Percentiles rank a stretch among this genome's conserved stretches.
These are phyloP conservation scores for Oscheius sp. DNA, from an alignment of 2,888 invertebrate genomes.

Conservation along the genomic window DNA sequence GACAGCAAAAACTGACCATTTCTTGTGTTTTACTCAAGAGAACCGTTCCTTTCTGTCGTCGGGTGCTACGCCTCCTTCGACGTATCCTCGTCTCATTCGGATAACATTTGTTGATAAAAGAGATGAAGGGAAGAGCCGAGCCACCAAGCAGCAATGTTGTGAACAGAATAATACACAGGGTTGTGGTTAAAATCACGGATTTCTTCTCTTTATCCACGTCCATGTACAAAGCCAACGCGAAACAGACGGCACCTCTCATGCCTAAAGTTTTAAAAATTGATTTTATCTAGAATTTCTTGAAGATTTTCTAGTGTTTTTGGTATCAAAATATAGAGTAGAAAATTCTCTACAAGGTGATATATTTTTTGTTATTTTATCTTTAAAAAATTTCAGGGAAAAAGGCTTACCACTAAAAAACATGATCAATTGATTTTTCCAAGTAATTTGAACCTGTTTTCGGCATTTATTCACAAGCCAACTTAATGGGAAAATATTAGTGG, in stretches of 20 bases:
- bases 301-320: too few species aligned
- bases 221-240: conserved; percentile 93
- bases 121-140: conserved; percentile 94
- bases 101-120: conserved; percentile 75
- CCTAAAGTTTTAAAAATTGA: too few species aligned
- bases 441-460: conserved; percentile 85
- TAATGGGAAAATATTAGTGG: conserved; percentile 95
- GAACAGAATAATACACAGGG: conserved; percentile 94
- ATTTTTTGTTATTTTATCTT: too few species aligned
- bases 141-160: conserved; percentile 95
- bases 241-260: conserved; percentile 94
- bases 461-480: conserved; percentile 93
- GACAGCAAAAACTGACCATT: conserved; percentile 79
- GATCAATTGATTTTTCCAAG: conserved; percentile 97
- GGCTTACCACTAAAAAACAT: conserved; percentile 97
- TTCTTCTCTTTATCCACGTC: conserved; percentile 89
- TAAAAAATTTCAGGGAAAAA: too few species aligned
- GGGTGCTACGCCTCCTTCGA: conserved; percentile 39
- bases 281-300: too few species aligned
- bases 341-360: too few species aligned
- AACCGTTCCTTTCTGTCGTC: conserved; percentile 22
- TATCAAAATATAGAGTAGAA: too few species aligned
- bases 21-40: conserved; percentile 93
- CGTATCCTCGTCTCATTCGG: conserved; percentile 36
- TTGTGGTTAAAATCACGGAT: conserved; percentile 95